These are phyloP conservation scores for Lutjanus campechanus DNA, from an alignment of 2,797 vertebrate genomes.

Conservation along the genomic window DNA sequence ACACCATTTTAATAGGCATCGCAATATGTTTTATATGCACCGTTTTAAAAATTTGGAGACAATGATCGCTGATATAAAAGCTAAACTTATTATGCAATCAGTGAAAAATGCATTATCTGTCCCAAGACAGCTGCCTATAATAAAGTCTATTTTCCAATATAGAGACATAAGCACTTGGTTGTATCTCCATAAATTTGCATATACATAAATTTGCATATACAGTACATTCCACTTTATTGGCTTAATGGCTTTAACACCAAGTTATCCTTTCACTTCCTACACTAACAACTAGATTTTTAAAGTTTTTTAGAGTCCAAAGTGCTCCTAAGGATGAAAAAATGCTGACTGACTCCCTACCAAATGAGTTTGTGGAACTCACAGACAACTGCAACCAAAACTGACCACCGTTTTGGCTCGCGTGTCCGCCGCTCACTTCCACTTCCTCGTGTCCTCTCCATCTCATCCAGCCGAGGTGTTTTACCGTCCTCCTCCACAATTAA, in stretches of 20 bases:
- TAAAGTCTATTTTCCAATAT: constrained; percentile 28
- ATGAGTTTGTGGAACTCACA: constrained; percentile 8
- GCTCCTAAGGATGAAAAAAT: background rate
- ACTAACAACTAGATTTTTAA: constrained; percentile 14
- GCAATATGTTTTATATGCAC: background rate
- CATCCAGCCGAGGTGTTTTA: constrained; percentile 73
- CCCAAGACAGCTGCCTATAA: constrained; percentile 27
- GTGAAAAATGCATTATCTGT: constrained; percentile 31
- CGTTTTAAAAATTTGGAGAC: background rate
- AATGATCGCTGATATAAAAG: constrained; percentile 27
- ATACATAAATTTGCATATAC: constrained; percentile 12
- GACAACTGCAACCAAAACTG: constrained; percentile 18
- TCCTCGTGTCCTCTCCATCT: constrained; percentile 49
- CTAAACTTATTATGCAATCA: constrained; percentile 26
- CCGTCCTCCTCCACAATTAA: constrained; percentile 74
- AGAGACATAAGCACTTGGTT: constrained; percentile 16
- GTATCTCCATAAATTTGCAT: constrained; percentile 14
- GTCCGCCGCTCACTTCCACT: constrained; percentile 15
- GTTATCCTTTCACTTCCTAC: constrained; percentile 24
- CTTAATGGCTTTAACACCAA: constrained; percentile 26
- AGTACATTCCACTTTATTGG: background rate
- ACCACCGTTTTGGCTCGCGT: background rate
- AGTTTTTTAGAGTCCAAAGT: background rate
- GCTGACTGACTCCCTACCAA: constrained; percentile 27
- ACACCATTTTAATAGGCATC: background rate